phyloP scores from a whole-genome alignment of 2,797 vertebrate genomes.

The Chromobotia macracanthus region DNA sequence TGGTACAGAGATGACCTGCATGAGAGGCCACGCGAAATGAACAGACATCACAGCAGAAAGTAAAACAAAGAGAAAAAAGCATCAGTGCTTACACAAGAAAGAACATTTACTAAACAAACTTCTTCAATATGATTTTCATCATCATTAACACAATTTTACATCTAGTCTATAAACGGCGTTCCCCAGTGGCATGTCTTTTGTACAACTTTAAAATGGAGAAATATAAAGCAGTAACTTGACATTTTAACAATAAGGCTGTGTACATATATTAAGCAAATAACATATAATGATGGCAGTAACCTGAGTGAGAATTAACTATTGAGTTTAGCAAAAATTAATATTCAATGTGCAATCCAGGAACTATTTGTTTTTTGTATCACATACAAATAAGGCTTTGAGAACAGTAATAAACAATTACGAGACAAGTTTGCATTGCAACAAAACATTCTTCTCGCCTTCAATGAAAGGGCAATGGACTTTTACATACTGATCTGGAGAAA shows the following conservation, averaged over 20 bases:
- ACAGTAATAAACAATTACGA: slow-evolving; percentile 13
- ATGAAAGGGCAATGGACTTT: slow-evolving; percentile 18
- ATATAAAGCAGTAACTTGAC: slow-evolving; percentile 23
- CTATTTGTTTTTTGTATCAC: slow-evolving; percentile 1
- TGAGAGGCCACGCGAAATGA: slow-evolving; percentile 37
- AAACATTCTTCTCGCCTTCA: slow-evolving; percentile 9
- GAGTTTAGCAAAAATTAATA: slow-evolving; percentile 25
- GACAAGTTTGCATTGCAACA: neutral
- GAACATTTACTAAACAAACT: slow-evolving; percentile 23
- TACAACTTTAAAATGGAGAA: slow-evolving; percentile 27
- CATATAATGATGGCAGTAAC: slow-evolving; percentile 17
- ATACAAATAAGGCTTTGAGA: slow-evolving; percentile 41
- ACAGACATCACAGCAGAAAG: slow-evolving; percentile 49
- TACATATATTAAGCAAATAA: slow-evolving; percentile 31
- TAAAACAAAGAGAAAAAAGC: slow-evolving; percentile 5
- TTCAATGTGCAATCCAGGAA: slow-evolving; percentile 42
- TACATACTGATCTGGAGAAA: slow-evolving; percentile 11
- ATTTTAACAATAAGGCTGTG: slow-evolving; percentile 33
- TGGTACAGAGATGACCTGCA: slow-evolving; percentile 44
- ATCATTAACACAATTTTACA: slow-evolving; percentile 21
- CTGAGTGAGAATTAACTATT: slow-evolving; percentile 44
- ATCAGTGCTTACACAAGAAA: slow-evolving; percentile 37
- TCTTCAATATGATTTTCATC: slow-evolving; percentile 16
- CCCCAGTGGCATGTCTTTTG: slow-evolving; percentile 19
- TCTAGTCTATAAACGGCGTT: slow-evolving; percentile 19